phyloP scores from a whole-genome alignment of 2,888 invertebrate genomes.

The Rhyacophila evoluta region DNA sequence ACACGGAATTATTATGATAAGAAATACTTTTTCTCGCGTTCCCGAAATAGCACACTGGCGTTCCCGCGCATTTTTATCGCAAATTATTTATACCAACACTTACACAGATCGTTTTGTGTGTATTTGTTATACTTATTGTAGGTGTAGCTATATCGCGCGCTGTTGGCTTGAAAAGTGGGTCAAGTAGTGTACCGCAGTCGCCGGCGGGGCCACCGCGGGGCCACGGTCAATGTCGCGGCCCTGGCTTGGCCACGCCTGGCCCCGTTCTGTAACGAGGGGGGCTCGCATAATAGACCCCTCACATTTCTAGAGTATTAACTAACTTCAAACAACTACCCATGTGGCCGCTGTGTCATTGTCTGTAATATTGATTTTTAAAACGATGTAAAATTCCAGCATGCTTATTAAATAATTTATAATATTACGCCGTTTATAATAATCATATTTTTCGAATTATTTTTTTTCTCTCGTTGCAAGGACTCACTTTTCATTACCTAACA shows the following conservation, averaged over 20 bases:
- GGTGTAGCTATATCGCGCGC: slow-evolving; percentile 1
- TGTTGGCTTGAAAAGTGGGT: slow-evolving; percentile 8
- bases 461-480: too few relatives aligned
- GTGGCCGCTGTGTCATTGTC: neutral
- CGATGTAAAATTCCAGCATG: too few relatives aligned
- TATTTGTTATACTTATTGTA: slow-evolving; percentile 9
- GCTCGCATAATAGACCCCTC: slow-evolving; percentile 12
- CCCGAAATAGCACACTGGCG: neutral
- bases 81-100: neutral
- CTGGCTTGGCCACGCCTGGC: slow-evolving; percentile 22
- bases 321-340: neutral
- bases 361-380: neutral
- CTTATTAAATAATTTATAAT: too few relatives aligned
- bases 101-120: neutral
- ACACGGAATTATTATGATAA: too few relatives aligned
- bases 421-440: too few relatives aligned
- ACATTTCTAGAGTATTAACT: neutral
- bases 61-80: slow-evolving; percentile 22
- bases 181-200: slow-evolving; percentile 19
- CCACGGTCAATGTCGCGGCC: slow-evolving; percentile 49
- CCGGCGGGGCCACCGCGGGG: slow-evolving; percentile 31
- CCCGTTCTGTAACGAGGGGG: neutral
- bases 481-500: too few relatives aligned
- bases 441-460: too few relatives aligned
- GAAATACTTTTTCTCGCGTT: too few relatives aligned